Evolutionary conservation across 2,888 invertebrate genomes (phyloP), one percentile per base, ranked within the genome.

Genomic region (Euzophera pinguis): DNA sequence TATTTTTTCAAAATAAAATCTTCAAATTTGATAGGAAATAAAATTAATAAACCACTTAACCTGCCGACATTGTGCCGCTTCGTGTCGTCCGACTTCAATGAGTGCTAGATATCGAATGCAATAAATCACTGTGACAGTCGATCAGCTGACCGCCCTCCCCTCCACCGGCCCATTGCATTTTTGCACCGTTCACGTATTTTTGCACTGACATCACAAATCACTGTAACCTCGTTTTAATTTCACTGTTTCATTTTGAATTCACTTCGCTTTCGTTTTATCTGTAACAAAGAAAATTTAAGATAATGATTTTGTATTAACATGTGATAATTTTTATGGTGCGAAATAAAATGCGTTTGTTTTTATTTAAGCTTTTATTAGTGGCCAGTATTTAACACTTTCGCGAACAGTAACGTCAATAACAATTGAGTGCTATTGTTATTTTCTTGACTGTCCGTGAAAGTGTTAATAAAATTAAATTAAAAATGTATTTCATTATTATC

Each of bases 131-230:
- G 58, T 65, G 67, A 69, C 71, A 73, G 63, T 71, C 70, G 70
- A 73, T 70, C 67, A 75, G 62, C 65, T 60, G 64, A 56, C 58
- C 61, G 45, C 57, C 62, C 60, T 54, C 56, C 79, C 81, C 85
- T 69, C 88, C 85, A 54, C 85, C 84, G 52, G 81, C 77, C 85
- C 84, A 87, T 75, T 85, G 84, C 81, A 83, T 81, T 75, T 78
- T 84, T 59, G 74, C 74, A 69, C 75, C 67, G 67, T 77, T 72
- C 67, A 78, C 71, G 64, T 70, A 76, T 54, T 71, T 73, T 65
- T 69, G 73, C 72, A 81, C 73, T 75, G 75, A 78, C 84, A 83
- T 86, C 67, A 81, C 83, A 78, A 70, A 58, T 49, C 52, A 56
- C 53, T 47, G 54, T 50, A 51, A 52, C 60, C 62, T 57, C 59